Base-by-base conservation (phyloP, 2,888 invertebrate species). In the Chelonus formosanus region DNA sequence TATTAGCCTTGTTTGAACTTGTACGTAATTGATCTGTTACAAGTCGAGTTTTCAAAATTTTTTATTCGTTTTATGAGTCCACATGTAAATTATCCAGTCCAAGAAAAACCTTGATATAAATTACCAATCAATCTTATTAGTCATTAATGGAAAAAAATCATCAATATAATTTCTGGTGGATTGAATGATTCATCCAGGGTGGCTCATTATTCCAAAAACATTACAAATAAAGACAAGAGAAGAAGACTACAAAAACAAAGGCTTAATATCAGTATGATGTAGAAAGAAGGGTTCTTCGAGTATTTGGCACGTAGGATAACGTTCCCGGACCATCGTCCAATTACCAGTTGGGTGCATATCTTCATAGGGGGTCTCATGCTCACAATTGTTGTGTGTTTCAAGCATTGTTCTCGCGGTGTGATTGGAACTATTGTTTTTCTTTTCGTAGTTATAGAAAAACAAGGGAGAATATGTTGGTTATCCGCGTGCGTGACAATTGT, bases 351-450 rank as follows among this genome's bases (percentile, higher is more conserved):
- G 77, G 76, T 76, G 79, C 78, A 77, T 78, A 78, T 78, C 83
- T 76, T 80, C 80, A 78, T 83, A 84, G 84, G 84, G 83, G 84
- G 84, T 81, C 83, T 52, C 45, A n/a, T 77, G 74, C 77, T 79
- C 79, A 81, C 82, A 82, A 80, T 82, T 82, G 81, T 82, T 82
- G 80, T 82, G 78, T 80, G 78, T 78, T 62, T 80, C 73, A 78
- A 43, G 66, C 73, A 80, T 83, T 83, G 82, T 83, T 79, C 78
- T 71, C 71, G 67, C 70, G 67, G 75, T 77, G 74, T 82, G 83
- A 83, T 84, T 84, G 80, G 79, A 67, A 76, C 81, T 78, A 81
- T 83, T 83, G 83, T 80, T 78, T 80, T 74, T 75, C 71, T 70
- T 71, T 73, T 77, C 78, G 78, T 79, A 79, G 81, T 80, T 81